Base-by-base conservation (phyloP, 1,140 invertebrate species). In the Cyphomyrmex costatus region DNA sequence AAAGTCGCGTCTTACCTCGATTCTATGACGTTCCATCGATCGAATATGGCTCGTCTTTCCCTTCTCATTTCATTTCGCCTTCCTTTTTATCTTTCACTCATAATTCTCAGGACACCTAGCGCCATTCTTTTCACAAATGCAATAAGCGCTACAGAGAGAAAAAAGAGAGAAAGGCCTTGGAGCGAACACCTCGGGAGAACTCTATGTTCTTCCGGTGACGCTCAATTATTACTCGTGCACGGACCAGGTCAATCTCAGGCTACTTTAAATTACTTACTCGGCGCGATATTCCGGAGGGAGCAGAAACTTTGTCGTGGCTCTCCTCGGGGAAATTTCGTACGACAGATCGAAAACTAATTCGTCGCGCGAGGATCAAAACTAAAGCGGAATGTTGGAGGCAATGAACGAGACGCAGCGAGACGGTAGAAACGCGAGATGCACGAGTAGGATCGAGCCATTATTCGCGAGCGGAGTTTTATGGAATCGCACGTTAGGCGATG, bases 201-300 rank as follows among this genome's bases (percentile, higher is more conserved):
- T 71, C 65, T n/a, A 46, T 58, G 84, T 79, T 71, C 74, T 88
- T 88, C 68, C 53, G 68, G 76, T 27, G 51, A 49, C 61, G 60
- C 86, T 88, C 86, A 90, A 90, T 90, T 90, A 88, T 90, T 90
- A 90, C 77, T 83, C 76, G 76, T 65, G 61, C 61, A 33, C 76
- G 36, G 78, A 21, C 60, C 46, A 27, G 89, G 88, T 90, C 88
- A 90, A 89, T 90, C 88, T 89, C 88, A 58, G 80, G 76, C 86
- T 90, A 89, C 88, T 90, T 90, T 89, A 90, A 90, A 90, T 90
- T 90, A 89, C 89, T 90, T 87, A 90, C 84, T 66, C 85, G 77
- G 30, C 61, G 65, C 46, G 66, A 76, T 30, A 58, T 63, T 73
- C 88, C 66, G 30, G 2, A 1, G 19, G 70, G 74, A 60, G 46